Conservation (phyloP, 1,140 invertebrate species). For the Drosophila yakuba region DNA sequence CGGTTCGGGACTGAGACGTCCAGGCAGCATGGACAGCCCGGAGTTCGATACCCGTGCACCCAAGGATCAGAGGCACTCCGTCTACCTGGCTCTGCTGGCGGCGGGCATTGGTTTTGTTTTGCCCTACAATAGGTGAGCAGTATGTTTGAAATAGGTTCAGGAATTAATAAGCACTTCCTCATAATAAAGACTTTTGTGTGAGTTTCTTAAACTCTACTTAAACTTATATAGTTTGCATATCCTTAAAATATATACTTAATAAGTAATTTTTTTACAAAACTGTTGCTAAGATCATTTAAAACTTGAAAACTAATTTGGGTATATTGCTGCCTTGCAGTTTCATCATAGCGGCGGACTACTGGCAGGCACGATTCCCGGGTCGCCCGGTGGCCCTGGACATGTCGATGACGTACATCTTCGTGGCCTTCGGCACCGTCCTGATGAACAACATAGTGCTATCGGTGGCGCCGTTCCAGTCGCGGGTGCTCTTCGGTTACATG, state of each 20-base stretch:
- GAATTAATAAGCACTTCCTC: too few relatives aligned
- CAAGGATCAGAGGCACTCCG: constrained; percentile 90
- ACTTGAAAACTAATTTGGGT: too few relatives aligned
- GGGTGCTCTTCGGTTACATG: constrained; percentile 95
- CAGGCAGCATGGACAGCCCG: constrained; percentile 77
- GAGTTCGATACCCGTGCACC: constrained; percentile 85
- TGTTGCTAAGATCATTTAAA: too few relatives aligned
- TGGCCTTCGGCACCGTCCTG: constrained; percentile 93
- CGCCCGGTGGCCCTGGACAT: constrained; percentile 96
- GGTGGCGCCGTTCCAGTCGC: constrained; percentile 91
- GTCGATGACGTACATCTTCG: constrained; percentile 94
- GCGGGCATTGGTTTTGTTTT: constrained; percentile 95
- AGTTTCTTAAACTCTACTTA: too few relatives aligned
- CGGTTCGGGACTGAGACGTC: constrained; percentile 57
- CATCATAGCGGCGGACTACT: constrained; percentile 95
- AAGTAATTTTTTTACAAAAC: too few relatives aligned
- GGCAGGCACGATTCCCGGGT: constrained; percentile 92
- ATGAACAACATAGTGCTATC: constrained; percentile 94
- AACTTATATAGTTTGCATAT: too few relatives aligned
- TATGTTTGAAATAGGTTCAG: too few relatives aligned
- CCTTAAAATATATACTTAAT: too few relatives aligned
- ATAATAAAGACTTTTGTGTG: too few relatives aligned
- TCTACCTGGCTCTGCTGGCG: constrained; percentile 92
- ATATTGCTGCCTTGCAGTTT: constrained; percentile 86
- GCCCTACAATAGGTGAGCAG: constrained; percentile 93